These are phyloP conservation scores for Torymus texanus DNA, from an alignment of 2,888 invertebrate genomes.

Conservation along the genomic window DNA sequence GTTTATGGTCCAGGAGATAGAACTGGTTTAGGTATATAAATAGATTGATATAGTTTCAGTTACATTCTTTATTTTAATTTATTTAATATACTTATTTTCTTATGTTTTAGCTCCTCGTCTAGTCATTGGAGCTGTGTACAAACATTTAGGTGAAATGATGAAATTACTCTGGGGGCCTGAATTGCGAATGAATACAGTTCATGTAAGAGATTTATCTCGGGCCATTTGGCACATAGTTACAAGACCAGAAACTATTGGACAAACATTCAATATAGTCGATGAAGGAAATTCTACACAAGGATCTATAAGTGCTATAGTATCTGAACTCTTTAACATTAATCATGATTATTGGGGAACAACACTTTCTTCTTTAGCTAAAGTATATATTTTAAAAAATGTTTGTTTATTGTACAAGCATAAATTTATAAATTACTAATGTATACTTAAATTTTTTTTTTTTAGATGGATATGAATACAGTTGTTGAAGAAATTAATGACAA, in stretches of 20 bases:
- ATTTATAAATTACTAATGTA: slow-evolving; percentile 31
- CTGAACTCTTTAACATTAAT: slow-evolving; percentile 89
- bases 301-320: slow-evolving; percentile 85
- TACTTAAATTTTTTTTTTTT: slow-evolving; percentile 58
- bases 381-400: slow-evolving; percentile 65
- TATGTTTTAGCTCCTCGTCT: slow-evolving; percentile 84
- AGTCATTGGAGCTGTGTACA: slow-evolving; percentile 91
- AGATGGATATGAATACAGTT: slow-evolving; percentile 87
- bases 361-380: slow-evolving; percentile 88
- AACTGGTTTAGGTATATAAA: slow-evolving; percentile 77
- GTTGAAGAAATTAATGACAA: slow-evolving; percentile 96
- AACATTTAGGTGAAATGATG: slow-evolving; percentile 92
- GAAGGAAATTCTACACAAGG: slow-evolving; percentile 90
- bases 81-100: not conserved
- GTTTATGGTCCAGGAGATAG: slow-evolving; percentile 92
- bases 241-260: slow-evolving; percentile 76
- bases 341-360: slow-evolving; percentile 91
- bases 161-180: slow-evolving; percentile 92
- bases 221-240: slow-evolving; percentile 86
- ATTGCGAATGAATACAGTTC: slow-evolving; percentile 90
- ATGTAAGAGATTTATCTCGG: slow-evolving; percentile 88
- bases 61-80: not conserved
- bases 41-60: not conserved
- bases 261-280: slow-evolving; percentile 90
- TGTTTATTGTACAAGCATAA: not conserved